These are phyloP conservation scores for Hiodon alosoides DNA, from an alignment of 2,113 vertebrate species.

Conservation along the genomic window DNA sequence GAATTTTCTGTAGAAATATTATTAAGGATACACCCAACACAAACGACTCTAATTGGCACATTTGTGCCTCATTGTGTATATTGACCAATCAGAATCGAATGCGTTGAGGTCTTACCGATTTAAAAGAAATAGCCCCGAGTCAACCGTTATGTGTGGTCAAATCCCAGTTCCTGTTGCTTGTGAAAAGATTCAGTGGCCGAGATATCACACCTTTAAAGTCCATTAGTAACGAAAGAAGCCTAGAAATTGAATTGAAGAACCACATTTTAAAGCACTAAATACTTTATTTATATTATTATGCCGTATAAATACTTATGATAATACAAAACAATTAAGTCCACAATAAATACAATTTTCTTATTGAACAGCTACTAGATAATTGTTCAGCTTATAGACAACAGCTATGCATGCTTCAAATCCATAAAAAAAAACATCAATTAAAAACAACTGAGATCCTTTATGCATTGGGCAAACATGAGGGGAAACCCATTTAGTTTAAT, in stretches of 20 bases:
- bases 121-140: constrained; percentile 11
- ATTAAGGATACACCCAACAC: neutral
- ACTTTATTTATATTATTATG: too few relatives aligned
- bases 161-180: neutral
- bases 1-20: neutral
- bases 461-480: too few relatives aligned
- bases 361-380: too few relatives aligned
- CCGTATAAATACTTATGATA: too few relatives aligned
- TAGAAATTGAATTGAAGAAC: neutral
- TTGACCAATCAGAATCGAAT: constrained; percentile 7
- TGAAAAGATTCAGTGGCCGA: neutral
- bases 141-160: neutral
- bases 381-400: too few relatives aligned
- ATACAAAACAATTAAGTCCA: too few relatives aligned
- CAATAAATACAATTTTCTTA: too few relatives aligned
- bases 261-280: neutral
- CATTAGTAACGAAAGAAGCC: neutral
- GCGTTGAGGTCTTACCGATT: neutral
- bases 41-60: constrained; percentile 3
- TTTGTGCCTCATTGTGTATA: neutral
- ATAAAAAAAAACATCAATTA: too few relatives aligned
- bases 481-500: too few relatives aligned
- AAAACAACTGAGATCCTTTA: too few relatives aligned
- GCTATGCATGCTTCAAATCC: too few relatives aligned
- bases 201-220: neutral